phyloP scores from a whole-genome alignment of 1,140 invertebrate genomes.

The Cyphomyrmex costatus region DNA sequence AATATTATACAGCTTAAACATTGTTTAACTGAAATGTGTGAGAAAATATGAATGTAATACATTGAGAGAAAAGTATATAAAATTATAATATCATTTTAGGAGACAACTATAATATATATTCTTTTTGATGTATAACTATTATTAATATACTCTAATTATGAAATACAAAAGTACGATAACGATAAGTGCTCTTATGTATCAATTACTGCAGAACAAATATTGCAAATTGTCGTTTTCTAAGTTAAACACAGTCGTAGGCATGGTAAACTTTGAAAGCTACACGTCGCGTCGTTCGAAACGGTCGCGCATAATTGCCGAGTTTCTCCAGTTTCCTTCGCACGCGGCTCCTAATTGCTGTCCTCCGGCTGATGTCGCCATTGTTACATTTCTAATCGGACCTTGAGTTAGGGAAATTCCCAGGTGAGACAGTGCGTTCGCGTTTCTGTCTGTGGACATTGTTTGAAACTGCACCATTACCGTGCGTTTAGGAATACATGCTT shows the following conservation, averaged over 20 bases:
- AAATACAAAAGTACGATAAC: not conserved
- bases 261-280: constrained; percentile 57
- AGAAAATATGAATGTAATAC: not conserved
- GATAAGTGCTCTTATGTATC: not conserved
- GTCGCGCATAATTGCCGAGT: constrained; percentile 64
- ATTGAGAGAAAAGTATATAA: too few species aligned
- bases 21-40: not conserved
- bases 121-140: too few species aligned
- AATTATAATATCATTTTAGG: too few species aligned
- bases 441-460: constrained; percentile 40
- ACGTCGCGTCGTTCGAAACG: constrained; percentile 44
- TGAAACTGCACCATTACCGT: constrained; percentile 24
- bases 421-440: not conserved
- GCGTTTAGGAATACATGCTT: constrained; percentile 42
- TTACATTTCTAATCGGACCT: constrained; percentile 58
- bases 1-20: not conserved
- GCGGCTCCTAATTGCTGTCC: constrained; percentile 58
- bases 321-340: constrained; percentile 66
- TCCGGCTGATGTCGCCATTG: constrained; percentile 60
- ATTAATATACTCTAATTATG: too few species aligned
- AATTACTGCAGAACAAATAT: not conserved
- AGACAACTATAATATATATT: too few species aligned
- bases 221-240: constrained; percentile 27
- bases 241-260: constrained; percentile 26
- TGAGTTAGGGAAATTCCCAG: constrained; percentile 57